Percentiles rank a stretch among this genome's conserved stretches.
Evolutionary conservation across 2,797 vertebrate genomes (phyloP).

Genomic region (Telmatherina bonti): DNA sequence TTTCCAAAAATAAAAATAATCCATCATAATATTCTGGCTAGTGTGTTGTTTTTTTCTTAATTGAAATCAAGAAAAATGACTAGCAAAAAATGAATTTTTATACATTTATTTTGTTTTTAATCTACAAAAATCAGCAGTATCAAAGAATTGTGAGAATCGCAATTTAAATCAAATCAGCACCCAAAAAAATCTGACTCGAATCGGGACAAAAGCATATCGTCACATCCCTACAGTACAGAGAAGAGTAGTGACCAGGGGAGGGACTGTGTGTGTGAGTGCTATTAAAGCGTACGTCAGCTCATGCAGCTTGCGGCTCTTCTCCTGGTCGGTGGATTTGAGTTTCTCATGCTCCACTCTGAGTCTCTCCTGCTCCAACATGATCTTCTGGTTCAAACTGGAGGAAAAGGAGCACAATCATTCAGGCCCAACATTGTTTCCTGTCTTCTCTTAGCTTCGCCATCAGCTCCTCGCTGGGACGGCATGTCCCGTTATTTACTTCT

Average conservation of each 20-base stretch:
- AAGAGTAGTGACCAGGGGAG: accelerated
- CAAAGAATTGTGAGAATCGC: too few species aligned
- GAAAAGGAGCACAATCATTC: not conserved
- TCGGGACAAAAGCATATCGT: too few species aligned
- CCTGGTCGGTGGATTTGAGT: conserved; percentile 93
- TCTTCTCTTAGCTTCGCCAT: not conserved
- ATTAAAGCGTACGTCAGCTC: conserved; percentile 89
- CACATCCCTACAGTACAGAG: too few species aligned
- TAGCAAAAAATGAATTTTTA: too few species aligned
- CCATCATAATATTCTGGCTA: too few species aligned
- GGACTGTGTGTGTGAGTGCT: not conserved
- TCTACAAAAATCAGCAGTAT: too few species aligned
- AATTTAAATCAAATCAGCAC: too few species aligned
- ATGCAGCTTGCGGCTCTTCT: conserved; percentile 95
- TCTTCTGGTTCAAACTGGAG: conserved; percentile 95
- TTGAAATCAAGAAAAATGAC: too few species aligned
- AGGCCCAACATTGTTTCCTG: not conserved
- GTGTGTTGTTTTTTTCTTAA: too few species aligned
- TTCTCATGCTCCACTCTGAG: conserved; percentile 96
- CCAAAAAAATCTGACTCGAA: too few species aligned
- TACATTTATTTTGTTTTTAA: too few species aligned
- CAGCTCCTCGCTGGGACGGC: not conserved
- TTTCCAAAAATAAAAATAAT: too few species aligned
- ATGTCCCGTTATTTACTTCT: not conserved
- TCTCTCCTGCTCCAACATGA: conserved; percentile 96